Percentiles rank a stretch among this genome's conserved stretches.
These are phyloP conservation scores for Corydoras sp. DNA, from an alignment of 2,113 vertebrate genomes.

Conservation along the genomic window DNA sequence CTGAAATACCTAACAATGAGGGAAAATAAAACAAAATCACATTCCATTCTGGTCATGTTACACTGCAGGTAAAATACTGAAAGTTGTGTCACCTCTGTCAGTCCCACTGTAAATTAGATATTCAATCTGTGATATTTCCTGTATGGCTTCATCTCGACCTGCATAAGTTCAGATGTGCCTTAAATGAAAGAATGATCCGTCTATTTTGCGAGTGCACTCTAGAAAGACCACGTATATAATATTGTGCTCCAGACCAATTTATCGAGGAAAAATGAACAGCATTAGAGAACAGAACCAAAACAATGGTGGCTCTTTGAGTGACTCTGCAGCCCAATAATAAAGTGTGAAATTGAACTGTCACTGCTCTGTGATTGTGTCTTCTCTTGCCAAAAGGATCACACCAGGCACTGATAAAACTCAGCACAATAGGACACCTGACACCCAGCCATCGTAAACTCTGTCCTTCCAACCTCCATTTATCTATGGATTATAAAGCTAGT, in stretches of 20 bases:
- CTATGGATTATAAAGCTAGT: not conserved
- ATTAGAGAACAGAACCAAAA: slow-evolving; percentile 46
- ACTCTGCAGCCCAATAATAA: slow-evolving; percentile 47
- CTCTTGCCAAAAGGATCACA: slow-evolving; percentile 43
- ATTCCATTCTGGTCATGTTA: too few species aligned
- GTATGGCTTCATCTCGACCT: not conserved
- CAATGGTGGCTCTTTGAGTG: slow-evolving; percentile 46
- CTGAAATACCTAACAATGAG: too few species aligned
- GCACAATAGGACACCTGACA: slow-evolving; percentile 41
- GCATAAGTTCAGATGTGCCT: not conserved
- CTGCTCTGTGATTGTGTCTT: slow-evolving; percentile 48
- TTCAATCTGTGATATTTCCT: slow-evolving; percentile 1
- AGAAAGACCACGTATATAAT: slow-evolving; percentile 36
- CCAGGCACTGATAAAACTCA: slow-evolving; percentile 1
- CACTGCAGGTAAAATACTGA: too few species aligned
- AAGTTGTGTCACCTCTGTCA: not conserved
- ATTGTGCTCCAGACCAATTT: slow-evolving; percentile 45
- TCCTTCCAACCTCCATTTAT: slow-evolving; percentile 38
- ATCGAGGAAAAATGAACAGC: slow-evolving; percentile 44
- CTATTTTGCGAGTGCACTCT: slow-evolving; percentile 35
- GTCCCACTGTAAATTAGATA: slow-evolving; percentile 1
- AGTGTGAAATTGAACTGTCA: slow-evolving; percentile 53
- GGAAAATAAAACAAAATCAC: too few species aligned
- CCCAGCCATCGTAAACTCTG: slow-evolving; percentile 38
- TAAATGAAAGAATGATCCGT: slow-evolving; percentile 25